Base-by-base conservation (phyloP, 1,140 invertebrate species). In the Drosophila littoralis region DNA sequence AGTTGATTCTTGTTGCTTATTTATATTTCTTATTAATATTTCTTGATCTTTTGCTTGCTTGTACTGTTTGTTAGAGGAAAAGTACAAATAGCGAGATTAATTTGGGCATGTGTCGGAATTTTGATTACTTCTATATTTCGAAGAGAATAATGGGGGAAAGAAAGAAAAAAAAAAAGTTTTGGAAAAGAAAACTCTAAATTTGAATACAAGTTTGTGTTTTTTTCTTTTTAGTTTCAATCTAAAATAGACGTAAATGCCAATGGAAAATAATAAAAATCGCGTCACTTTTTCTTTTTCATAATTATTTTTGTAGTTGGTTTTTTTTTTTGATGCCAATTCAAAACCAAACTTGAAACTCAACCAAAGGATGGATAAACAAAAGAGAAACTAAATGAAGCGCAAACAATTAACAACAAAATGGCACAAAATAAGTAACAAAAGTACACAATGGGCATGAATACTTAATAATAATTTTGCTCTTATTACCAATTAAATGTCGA, bases 401-500 rank as follows among this genome's bases (percentile, higher is more conserved):
- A 72, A 85, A 81, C 51, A 81, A 77, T 61, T 66, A 77, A 75
- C 46, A 67, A 71, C 28, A 67, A 51, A 59, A 58, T 54, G 55
- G 45, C 77, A 84, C 55, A 75, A 69, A 86, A 81, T 73, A 67
- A 81, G 51, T 73, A 86, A 84, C 68, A 60, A 75, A 72, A 78
- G 65, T 28, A 86, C 82, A 86, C 83, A 88, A 86, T 83, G 83
- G 82, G 79, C 83, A 82, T 88, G 69, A 79, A 72, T 80, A 77
- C 57, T 71, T 71, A 65, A 65, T 76, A 75, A 68, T 52, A 75
- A 72, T 76, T 82, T 88, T 83, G 79, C 83, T 88, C 83, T 86
- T 88, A 86, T 86, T 86, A 86, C 83, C 83, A 86, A 86, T 86
- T 77, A 88, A 82, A 67, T 86, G 83, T 83, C 83, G 83, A 77